A percentile compares a stretch with the other conserved stretches of the same genome.
phyloP scores from a whole-genome alignment of 2,888 invertebrate genomes.

The Drosophila picticornis region DNA sequence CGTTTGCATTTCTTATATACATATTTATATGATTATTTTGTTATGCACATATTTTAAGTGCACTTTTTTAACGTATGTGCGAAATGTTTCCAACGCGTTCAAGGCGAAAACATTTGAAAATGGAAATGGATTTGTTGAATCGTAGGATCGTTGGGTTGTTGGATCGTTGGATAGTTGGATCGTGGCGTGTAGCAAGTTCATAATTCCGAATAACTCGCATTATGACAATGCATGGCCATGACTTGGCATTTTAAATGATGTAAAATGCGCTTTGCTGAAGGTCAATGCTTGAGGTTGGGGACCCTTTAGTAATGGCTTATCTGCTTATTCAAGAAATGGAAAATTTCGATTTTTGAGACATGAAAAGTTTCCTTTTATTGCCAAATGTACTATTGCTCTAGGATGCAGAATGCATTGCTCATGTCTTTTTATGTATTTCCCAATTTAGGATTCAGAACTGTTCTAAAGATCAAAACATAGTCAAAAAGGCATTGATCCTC shows the following conservation, averaged over 20 bases:
- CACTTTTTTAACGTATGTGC: slow-evolving; percentile 60
- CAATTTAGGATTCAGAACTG: not conserved
- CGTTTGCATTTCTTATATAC: slow-evolving; percentile 49
- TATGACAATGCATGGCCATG: slow-evolving; percentile 49
- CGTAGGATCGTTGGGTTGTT: not conserved
- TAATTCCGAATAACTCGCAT: slow-evolving; percentile 10
- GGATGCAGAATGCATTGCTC: not conserved
- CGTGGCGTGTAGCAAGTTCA: slow-evolving; percentile 28
- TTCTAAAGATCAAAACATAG: not conserved
- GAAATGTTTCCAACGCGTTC: slow-evolving; percentile 50
- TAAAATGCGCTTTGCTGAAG: slow-evolving; percentile 27
- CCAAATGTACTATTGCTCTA: not conserved
- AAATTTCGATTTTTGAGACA: not conserved
- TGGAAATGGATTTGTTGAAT: slow-evolving; percentile 13
- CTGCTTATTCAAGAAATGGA: not conserved
- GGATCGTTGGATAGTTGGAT: slow-evolving; percentile 1
- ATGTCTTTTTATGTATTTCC: not conserved
- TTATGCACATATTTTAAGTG: slow-evolving; percentile 60
- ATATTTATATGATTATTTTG: slow-evolving; percentile 25
- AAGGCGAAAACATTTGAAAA: slow-evolving; percentile 43
- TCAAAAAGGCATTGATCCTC: not conserved
- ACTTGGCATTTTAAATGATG: slow-evolving; percentile 47
- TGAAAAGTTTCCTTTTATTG: not conserved
- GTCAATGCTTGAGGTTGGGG: slow-evolving; percentile 41
- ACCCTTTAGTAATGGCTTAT: slow-evolving; percentile 1